A percentile compares a stretch with the other conserved stretches of the same genome.
Evolutionary conservation across 2,888 invertebrate species (phyloP).

Genomic region (Apamea crenata): DNA sequence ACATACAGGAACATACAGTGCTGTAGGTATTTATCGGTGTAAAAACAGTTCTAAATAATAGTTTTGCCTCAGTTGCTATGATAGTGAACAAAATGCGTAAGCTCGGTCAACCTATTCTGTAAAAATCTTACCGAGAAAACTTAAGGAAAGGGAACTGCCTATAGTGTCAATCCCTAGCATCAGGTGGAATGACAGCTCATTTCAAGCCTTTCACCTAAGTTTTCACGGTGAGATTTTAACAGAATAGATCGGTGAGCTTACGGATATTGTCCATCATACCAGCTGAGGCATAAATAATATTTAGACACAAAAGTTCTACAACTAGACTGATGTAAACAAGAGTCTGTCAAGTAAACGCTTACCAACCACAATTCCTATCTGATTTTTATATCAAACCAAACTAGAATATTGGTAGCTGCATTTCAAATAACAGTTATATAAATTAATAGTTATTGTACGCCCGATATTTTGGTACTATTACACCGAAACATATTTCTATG

Average conservation of each 20-base stretch:
- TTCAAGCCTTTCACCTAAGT: not conserved
- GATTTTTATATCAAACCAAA: conserved; percentile 22
- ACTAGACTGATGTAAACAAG: not conserved
- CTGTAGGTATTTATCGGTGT: not conserved
- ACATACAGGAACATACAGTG: not conserved
- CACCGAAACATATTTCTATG: conserved; percentile 71
- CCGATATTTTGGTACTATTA: conserved; percentile 46
- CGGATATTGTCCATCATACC: not conserved
- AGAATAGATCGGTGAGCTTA: not conserved
- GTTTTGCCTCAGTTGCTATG: too few species aligned
- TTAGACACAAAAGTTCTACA: not conserved
- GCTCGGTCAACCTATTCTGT: not conserved
- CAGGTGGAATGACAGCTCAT: not conserved
- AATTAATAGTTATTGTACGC: conserved; percentile 17
- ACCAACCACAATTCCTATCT: conserved; percentile 12
- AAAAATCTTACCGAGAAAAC: not conserved
- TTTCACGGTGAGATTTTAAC: not conserved
- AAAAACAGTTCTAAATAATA: not conserved
- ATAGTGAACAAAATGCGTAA: too few species aligned
- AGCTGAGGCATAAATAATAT: not conserved
- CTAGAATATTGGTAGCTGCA: not conserved
- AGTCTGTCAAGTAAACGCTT: not conserved
- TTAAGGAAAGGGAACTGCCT: not conserved
- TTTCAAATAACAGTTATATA: conserved; percentile 22
- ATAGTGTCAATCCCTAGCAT: not conserved